Conservation (phyloP, 2,888 invertebrate genomes). For the Strigamia transsilvanica region DNA sequence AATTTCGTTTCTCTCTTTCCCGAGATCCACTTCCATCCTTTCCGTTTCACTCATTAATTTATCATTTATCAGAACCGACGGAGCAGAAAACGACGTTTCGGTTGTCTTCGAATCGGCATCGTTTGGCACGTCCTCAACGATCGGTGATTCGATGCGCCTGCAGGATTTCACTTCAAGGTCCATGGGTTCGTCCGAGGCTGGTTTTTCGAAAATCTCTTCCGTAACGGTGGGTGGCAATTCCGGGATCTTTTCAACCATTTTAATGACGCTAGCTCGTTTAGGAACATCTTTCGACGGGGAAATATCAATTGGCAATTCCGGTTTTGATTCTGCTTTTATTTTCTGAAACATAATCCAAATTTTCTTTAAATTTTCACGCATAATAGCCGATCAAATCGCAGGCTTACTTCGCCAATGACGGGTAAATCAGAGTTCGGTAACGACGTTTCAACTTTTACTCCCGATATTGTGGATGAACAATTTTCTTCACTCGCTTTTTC, state of each 20-base stretch:
- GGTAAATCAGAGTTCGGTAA: conserved; percentile 21
- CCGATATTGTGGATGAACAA: conserved; percentile 4
- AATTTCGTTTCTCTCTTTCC: conserved; percentile 9
- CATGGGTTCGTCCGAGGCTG: conserved; percentile 39
- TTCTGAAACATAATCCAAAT: not conserved
- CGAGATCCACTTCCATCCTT: conserved; percentile 7
- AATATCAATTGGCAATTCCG: conserved; percentile 1
- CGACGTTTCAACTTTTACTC: not conserved
- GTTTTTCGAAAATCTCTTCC: not conserved
- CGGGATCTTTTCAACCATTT: conserved; percentile 30
- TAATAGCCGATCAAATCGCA: not conserved
- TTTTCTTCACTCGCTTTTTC: conserved; percentile 13
- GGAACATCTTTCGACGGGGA: conserved; percentile 24
- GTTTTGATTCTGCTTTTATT: conserved; percentile 1
- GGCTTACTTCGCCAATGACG: not conserved
- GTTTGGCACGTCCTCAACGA: not conserved
- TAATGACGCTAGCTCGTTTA: conserved; percentile 50
- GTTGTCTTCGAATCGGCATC: not conserved
- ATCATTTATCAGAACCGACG: not conserved
- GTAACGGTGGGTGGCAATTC: not conserved
- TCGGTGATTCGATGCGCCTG: conserved; percentile 18
- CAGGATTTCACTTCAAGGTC: conserved; percentile 39
- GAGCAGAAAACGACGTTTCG: not conserved
- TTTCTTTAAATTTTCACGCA: not conserved
- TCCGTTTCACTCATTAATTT: not conserved